Evolutionary conservation across 2,113 vertebrate genomes (phyloP).

Genomic region (Oreotrochilus melanogaster): DNA sequence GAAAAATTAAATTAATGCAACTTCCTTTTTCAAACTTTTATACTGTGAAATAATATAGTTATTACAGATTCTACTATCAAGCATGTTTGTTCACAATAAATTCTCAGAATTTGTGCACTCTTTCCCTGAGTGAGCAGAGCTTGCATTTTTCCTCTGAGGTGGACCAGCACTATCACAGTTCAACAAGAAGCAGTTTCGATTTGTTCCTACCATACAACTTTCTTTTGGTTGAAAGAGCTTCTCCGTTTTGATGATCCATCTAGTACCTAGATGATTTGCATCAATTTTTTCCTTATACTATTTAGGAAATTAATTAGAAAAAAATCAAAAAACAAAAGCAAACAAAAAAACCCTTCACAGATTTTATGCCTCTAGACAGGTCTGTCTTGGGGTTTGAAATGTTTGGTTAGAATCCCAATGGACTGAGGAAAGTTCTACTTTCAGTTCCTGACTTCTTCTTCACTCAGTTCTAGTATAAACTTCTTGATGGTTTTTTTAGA

Average conservation of each 20-base stretch:
- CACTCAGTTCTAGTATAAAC: not conserved
- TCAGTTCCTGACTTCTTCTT: not conserved
- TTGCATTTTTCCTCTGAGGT: not conserved
- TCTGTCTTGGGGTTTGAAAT: not conserved
- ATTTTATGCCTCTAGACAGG: not conserved
- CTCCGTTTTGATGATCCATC: not conserved
- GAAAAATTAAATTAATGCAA: not conserved
- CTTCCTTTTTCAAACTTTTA: not conserved
- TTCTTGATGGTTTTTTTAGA: not conserved
- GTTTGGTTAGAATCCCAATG: not conserved
- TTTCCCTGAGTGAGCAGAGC: not conserved
- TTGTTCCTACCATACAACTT: not conserved
- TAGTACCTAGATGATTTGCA: not conserved
- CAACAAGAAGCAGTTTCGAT: not conserved
- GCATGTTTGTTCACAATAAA: not conserved
- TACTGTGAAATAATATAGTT: not conserved
- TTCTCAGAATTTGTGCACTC: not conserved
- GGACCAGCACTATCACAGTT: not conserved
- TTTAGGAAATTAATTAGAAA: not conserved
- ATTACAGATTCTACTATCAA: not conserved
- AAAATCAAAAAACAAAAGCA: not conserved
- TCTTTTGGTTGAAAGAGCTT: not conserved
- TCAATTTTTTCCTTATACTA: not conserved
- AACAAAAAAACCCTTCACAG: not conserved
- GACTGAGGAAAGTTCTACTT: not conserved